Percentiles rank a stretch among this genome's conserved stretches.
phyloP scores from a whole-genome alignment of 2,113 vertebrate species.

The pig (Sus scrofa) region DNA sequence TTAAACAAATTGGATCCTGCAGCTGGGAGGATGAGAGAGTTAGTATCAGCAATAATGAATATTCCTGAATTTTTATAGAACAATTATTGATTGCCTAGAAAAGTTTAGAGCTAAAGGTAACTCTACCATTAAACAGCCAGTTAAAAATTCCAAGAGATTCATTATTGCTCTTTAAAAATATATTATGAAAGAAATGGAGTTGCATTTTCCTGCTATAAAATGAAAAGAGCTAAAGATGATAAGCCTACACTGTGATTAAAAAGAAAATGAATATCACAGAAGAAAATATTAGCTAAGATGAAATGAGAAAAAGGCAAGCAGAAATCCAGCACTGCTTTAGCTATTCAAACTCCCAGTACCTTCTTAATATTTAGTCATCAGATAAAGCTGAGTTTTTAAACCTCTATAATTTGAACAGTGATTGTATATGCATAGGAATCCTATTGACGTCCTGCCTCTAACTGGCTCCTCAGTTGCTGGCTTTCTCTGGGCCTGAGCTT shows the following conservation, averaged over 20 bases:
- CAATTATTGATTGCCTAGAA: conserved; percentile 82
- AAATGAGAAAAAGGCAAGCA: conserved; percentile 51
- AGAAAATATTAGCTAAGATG: conserved; percentile 71
- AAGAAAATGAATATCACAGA: conserved; percentile 56
- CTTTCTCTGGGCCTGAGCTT: neutral
- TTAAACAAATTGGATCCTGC: conserved; percentile 71
- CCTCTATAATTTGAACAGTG: conserved; percentile 54
- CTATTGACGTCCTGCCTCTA: neutral
- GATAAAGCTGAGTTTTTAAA: conserved; percentile 70
- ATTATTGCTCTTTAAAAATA: conserved; percentile 80
- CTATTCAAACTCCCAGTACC: conserved; percentile 68
- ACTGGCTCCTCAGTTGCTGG: neutral
- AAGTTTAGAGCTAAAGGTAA: conserved; percentile 83
- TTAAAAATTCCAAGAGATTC: conserved; percentile 84
- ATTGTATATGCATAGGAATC: neutral
- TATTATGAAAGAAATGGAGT: conserved; percentile 68
- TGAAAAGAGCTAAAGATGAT: conserved; percentile 69
- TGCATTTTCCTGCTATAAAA: conserved; percentile 71
- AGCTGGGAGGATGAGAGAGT: conserved; percentile 73
- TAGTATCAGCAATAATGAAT: conserved; percentile 82
- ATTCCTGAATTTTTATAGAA: conserved; percentile 81
- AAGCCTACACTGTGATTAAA: conserved; percentile 53
- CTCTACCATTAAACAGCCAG: conserved; percentile 83
- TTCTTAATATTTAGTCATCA: conserved; percentile 70
- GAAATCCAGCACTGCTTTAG: conserved; percentile 69